A percentile compares a stretch with the other conserved stretches of the same genome.
Conservation (phyloP, 1,140 invertebrate genomes). For the Drosophila bocqueti region DNA sequence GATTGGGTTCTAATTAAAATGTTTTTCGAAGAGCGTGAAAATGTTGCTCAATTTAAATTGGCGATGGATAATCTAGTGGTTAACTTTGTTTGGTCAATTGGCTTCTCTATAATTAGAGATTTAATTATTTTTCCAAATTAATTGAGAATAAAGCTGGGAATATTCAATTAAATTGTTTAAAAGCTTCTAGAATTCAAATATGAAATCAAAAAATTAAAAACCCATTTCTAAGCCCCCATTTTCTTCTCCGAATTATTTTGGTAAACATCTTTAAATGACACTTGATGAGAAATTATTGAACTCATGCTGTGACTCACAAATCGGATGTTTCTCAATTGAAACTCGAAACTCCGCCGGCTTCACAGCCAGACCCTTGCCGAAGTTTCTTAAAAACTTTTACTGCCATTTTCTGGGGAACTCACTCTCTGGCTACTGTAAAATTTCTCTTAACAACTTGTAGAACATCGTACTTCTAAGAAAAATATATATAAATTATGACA, state of each 20-base stretch:
- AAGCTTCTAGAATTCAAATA: background rate
- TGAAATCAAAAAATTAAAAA: background rate
- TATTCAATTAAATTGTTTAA: background rate
- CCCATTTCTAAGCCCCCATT: background rate
- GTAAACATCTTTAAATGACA: constrained; percentile 11
- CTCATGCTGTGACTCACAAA: constrained; percentile 8
- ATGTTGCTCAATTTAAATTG: background rate
- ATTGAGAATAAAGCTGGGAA: background rate
- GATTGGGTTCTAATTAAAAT: constrained; percentile 34
- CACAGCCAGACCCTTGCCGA: constrained; percentile 10
- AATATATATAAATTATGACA: background rate
- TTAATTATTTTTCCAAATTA: background rate
- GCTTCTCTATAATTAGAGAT: background rate
- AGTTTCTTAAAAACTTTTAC: constrained; percentile 25
- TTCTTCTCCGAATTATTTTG: background rate
- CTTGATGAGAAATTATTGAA: constrained; percentile 12
- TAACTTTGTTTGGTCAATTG: constrained; percentile 11
- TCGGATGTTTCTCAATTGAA: constrained; percentile 1
- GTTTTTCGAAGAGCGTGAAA: background rate
- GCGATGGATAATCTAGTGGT: background rate
- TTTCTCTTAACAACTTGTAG: constrained; percentile 31
- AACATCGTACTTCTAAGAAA: constrained; percentile 7
- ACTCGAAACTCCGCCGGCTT: background rate
- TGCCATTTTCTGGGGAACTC: background rate
- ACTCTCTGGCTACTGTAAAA: background rate